Percentiles rank a stretch among this genome's conserved stretches.
Evolutionary conservation across 2,113 vertebrate species (phyloP).

Genomic region (Paracanthobrama guichenoti): DNA sequence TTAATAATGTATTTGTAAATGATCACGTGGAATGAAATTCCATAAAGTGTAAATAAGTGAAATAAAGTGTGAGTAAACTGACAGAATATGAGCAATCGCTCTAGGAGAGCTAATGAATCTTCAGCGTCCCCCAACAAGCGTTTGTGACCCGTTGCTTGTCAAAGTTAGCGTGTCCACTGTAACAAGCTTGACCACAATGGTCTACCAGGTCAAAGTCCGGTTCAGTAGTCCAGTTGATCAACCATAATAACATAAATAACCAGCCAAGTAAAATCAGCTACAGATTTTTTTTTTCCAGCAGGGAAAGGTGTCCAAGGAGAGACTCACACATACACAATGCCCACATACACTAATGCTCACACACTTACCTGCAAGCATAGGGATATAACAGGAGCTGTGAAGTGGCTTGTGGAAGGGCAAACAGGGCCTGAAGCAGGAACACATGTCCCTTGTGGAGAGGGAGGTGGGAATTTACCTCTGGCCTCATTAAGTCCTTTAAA

Average conservation of each 20-base stretch:
- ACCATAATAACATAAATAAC: background rate
- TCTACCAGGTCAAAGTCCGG: background rate
- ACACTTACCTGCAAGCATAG: background rate
- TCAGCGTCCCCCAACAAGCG: background rate
- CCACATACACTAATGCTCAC: background rate
- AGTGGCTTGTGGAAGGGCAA: background rate
- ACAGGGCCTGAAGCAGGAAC: conserved; percentile 10
- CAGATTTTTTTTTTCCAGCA: background rate
- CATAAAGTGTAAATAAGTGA: no score
- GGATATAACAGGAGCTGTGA: background rate
- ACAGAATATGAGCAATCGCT: background rate
- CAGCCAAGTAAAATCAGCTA: background rate
- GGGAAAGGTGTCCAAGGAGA: background rate
- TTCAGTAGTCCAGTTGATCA: background rate
- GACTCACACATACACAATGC: background rate
- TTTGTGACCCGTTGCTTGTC: background rate
- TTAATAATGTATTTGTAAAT: no score
- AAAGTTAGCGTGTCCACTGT: no score
- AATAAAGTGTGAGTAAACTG: background rate
- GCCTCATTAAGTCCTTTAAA: conserved; percentile 32
- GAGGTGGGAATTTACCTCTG: background rate
- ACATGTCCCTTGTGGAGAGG: background rate
- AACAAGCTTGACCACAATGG: background rate
- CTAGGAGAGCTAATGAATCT: background rate
- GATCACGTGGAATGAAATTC: no score